Conservation (phyloP, 2,113 vertebrate genomes). For the Geococcyx californianus region DNA sequence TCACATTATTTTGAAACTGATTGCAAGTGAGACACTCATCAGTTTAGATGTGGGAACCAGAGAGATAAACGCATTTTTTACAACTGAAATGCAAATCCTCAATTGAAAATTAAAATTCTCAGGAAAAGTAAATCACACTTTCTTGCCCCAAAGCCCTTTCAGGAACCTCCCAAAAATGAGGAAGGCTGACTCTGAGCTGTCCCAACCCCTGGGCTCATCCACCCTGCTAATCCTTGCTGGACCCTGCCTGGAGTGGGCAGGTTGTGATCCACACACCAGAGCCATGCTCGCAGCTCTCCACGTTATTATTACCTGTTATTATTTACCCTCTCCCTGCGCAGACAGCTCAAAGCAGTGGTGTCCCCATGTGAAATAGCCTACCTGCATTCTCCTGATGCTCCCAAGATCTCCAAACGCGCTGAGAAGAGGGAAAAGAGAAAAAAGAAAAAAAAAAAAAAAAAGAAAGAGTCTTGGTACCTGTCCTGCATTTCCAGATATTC, state of each 20-base stretch:
- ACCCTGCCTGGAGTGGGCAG: neutral
- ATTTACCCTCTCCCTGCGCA: neutral
- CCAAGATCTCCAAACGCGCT: neutral
- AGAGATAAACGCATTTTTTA: neutral
- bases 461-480: neutral
- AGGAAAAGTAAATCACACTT: neutral
- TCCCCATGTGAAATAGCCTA: neutral
- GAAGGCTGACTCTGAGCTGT: neutral
- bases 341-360: neutral
- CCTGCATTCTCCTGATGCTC: neutral
- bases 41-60: neutral
- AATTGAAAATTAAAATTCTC: neutral
- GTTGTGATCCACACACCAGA: neutral
- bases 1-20: neutral
- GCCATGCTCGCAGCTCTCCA: neutral
- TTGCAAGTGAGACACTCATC: neutral
- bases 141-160: neutral
- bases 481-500: neutral
- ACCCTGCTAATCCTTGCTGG: rapidly evolving
- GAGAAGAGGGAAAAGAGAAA: neutral
- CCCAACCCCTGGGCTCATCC: neutral
- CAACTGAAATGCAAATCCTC: neutral
- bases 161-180: neutral
- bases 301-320: rapidly evolving
- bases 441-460: neutral